Conservation (phyloP, 1,140 invertebrate genomes). For the Phenacoccus solenopsis region DNA sequence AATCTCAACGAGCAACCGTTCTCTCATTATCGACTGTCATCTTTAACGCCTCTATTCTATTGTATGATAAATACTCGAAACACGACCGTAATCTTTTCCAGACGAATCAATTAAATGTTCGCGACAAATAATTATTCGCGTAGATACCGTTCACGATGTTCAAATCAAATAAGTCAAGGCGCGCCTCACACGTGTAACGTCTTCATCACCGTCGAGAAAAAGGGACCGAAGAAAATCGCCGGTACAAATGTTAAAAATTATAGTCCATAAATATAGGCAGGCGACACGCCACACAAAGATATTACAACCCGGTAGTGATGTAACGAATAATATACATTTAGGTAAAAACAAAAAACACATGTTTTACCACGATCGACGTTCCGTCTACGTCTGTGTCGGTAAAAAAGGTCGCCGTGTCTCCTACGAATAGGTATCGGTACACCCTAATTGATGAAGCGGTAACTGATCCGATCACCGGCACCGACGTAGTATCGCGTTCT, state of each 20-base stretch:
- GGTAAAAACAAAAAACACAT: slow-evolving; percentile 16
- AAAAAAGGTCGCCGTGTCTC: slow-evolving; percentile 6
- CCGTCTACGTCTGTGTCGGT: background rate
- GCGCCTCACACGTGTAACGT: too few relatives aligned
- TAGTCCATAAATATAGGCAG: slow-evolving; percentile 12
- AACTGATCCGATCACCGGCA: slow-evolving; percentile 8
- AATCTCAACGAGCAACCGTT: too few relatives aligned
- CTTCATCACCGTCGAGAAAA: too few relatives aligned
- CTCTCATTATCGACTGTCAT: too few relatives aligned
- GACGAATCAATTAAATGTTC: too few relatives aligned
- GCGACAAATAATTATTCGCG: too few relatives aligned
- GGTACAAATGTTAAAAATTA: background rate
- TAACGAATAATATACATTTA: slow-evolving; percentile 9
- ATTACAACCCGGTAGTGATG: slow-evolving; percentile 16
- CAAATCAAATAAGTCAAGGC: too few relatives aligned
- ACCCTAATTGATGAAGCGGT: slow-evolving; percentile 11
- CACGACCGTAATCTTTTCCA: too few relatives aligned
- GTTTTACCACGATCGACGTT: slow-evolving; percentile 13
- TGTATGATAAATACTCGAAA: too few relatives aligned
- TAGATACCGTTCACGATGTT: too few relatives aligned
- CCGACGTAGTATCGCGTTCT: background rate
- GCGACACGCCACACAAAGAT: background rate
- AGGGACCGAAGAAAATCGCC: background rate
- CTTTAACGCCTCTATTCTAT: too few relatives aligned
- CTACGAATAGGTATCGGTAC: background rate